phyloP scores from a whole-genome alignment of 2,888 invertebrate genomes.

The Melanostoma scalare region DNA sequence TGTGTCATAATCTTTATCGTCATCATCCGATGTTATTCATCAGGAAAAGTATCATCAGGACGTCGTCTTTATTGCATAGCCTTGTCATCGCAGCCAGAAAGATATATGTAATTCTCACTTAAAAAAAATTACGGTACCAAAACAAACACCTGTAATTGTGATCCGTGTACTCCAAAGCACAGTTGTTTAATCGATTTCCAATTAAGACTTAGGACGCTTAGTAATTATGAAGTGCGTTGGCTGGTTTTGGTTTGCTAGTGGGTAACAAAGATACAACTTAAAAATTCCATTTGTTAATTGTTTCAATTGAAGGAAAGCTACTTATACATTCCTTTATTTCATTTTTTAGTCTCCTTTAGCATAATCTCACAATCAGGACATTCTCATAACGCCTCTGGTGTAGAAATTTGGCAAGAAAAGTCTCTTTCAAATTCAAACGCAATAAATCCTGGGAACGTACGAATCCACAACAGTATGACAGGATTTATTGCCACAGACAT shows the following conservation, averaged over 20 bases:
- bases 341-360: conserved; percentile 2
- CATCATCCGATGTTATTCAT: conserved; percentile 37
- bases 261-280: background rate
- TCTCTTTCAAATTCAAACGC: conserved; percentile 48
- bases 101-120: no score
- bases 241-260: no score
- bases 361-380: conserved; percentile 34
- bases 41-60: background rate
- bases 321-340: no score
- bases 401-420: conserved; percentile 22
- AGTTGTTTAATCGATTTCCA: no score
- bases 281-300: conserved; percentile 13
- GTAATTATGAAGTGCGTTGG: no score
- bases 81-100: no score
- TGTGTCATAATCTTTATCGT: conserved; percentile 31
- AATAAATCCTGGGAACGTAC: conserved; percentile 50
- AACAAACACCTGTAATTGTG: no score
- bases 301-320: background rate
- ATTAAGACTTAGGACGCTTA: no score
- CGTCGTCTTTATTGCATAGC: background rate
- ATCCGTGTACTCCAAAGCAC: no score
- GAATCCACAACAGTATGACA: conserved; percentile 51
- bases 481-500: conserved; percentile 41
- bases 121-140: no score
- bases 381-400: conserved; percentile 18